Percentiles rank a stretch among this genome's conserved stretches.
These are phyloP conservation scores for Archips xylosteana DNA, from an alignment of 2,888 invertebrate genomes.

Conservation along the genomic window DNA sequence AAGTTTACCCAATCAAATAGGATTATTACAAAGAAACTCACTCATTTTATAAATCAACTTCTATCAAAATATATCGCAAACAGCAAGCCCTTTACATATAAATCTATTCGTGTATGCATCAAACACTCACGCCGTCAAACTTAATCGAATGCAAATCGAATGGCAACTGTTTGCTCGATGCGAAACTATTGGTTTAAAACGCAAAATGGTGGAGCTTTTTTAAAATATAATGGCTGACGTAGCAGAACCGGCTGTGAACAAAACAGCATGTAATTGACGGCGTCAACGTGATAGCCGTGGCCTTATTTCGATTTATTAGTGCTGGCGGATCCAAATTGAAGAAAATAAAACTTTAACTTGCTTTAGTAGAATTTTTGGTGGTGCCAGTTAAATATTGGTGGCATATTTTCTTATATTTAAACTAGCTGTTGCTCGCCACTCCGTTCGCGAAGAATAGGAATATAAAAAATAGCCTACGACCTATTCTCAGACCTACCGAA, in stretches of 20 bases:
- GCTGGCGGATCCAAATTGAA: background rate
- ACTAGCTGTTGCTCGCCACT: too few relatives aligned
- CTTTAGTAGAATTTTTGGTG: too few relatives aligned
- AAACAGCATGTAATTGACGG: conserved; percentile 60
- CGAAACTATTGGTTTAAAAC: conserved; percentile 16
- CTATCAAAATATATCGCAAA: background rate
- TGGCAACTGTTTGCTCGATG: conserved; percentile 16
- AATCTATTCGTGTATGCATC: conserved; percentile 7
- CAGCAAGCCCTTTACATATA: background rate
- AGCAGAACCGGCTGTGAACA: conserved; percentile 50
- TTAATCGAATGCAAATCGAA: conserved; percentile 30
- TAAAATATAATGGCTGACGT: conserved; percentile 48
- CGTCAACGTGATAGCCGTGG: conserved; percentile 54
- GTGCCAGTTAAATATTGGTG: background rate
- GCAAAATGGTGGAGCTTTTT: conserved; percentile 40
- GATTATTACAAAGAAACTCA: too few relatives aligned
- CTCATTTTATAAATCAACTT: background rate
- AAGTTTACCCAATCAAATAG: too few relatives aligned
- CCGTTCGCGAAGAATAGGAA: too few relatives aligned
- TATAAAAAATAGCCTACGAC: too few relatives aligned
- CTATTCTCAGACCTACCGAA: too few relatives aligned
- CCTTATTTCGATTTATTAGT: conserved; percentile 46
- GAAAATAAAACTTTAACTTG: background rate
- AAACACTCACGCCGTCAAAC: conserved; percentile 11
- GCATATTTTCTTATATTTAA: background rate